Base-by-base conservation (phyloP, 2,113 vertebrate genomes). In the Crypturellus undulatus region DNA sequence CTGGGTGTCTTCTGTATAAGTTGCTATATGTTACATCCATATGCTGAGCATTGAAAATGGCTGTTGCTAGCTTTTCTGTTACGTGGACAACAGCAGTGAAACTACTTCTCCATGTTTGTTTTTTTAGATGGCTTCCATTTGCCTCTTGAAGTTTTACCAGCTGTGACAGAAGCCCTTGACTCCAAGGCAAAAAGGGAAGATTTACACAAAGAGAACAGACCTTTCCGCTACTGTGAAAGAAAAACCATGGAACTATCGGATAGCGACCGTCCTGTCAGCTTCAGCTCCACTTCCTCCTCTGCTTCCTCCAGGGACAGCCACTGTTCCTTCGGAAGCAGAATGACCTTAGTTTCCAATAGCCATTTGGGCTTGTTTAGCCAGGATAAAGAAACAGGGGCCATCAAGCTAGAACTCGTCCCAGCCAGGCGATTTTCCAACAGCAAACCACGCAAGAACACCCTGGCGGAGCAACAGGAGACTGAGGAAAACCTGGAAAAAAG, bases 211-310 rank as follows among this genome's bases (percentile, higher is more conserved):
- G 96, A 97, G 93, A 96, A 97, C 95, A 96, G 95, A 68, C 86
- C 88, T 52, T 96, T 96, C 60, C 96, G 5, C 89, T 98, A 98
- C 95, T 98, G 97, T 97, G 98, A 98, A 22, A 97, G 94, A 63
- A 98, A 83, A 95, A 98, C 98, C 96, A 99, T 99, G 99, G 99
- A 99, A 97, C 97, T 99, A 65, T 98, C 98, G 0, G 99, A 99
- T 97, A 99, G 98, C 22, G 99, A 99, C 93, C 98, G 99, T 52
- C 99, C 99, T 0, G 97, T 99, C 95, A 99, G 99, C 98, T 99
- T 99, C 81, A 99, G 99, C 96, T 99, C 99, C 96, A 99, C 99
- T 12, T 99, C 99, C 1, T 99, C 99, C 47, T 99, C 99, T 1
- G 98, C 99, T 76, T 99, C 99, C 47, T 99, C 99, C 82, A 96